Percentiles rank a stretch among this genome's conserved stretches.
These are phyloP conservation scores for Onychomys leucogaster DNA, from an alignment of 2,797 vertebrate species.

Conservation along the genomic window DNA sequence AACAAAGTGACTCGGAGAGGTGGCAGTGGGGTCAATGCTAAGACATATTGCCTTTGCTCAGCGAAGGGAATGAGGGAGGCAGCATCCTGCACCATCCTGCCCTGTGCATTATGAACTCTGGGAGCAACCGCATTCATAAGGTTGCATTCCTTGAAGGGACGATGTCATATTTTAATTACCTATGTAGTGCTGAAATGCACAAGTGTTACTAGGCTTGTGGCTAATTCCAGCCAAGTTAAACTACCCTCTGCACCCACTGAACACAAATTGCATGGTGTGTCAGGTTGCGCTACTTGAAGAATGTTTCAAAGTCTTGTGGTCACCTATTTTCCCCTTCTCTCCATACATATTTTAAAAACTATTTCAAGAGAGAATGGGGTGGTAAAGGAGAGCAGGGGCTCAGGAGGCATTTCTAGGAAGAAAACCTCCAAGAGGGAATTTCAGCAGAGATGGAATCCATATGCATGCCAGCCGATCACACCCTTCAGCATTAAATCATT, in stretches of 20 bases:
- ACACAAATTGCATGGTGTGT: slow-evolving; percentile 62
- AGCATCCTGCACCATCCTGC: slow-evolving; percentile 74
- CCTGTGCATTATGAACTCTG: slow-evolving; percentile 77
- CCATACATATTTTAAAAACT: slow-evolving; percentile 42
- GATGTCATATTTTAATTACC: slow-evolving; percentile 82
- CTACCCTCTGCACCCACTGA: slow-evolving; percentile 11
- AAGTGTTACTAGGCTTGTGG: not conserved
- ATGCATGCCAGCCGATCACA: slow-evolving; percentile 75
- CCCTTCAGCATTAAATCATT: slow-evolving; percentile 79
- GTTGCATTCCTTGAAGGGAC: slow-evolving; percentile 75
- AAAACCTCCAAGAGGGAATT: slow-evolving; percentile 72
- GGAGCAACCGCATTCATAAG: slow-evolving; percentile 70
- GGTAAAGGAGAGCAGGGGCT: not conserved
- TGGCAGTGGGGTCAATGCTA: slow-evolving; percentile 90
- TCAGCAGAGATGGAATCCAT: slow-evolving; percentile 70
- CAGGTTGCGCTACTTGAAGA: slow-evolving; percentile 68
- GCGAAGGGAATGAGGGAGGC: slow-evolving; percentile 58
- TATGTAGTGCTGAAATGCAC: slow-evolving; percentile 76
- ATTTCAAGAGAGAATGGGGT: slow-evolving; percentile 46
- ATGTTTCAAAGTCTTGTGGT: slow-evolving; percentile 83
- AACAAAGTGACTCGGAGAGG: slow-evolving; percentile 89
- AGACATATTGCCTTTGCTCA: slow-evolving; percentile 89
- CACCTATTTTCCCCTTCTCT: slow-evolving; percentile 34
- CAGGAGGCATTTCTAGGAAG: slow-evolving; percentile 52
- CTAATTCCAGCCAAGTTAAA: slow-evolving; percentile 69